Evolutionary conservation across 2,888 invertebrate genomes (phyloP), one percentile per base, ranked within the genome.

Genomic region (Margaritifera margaritifera): DNA sequence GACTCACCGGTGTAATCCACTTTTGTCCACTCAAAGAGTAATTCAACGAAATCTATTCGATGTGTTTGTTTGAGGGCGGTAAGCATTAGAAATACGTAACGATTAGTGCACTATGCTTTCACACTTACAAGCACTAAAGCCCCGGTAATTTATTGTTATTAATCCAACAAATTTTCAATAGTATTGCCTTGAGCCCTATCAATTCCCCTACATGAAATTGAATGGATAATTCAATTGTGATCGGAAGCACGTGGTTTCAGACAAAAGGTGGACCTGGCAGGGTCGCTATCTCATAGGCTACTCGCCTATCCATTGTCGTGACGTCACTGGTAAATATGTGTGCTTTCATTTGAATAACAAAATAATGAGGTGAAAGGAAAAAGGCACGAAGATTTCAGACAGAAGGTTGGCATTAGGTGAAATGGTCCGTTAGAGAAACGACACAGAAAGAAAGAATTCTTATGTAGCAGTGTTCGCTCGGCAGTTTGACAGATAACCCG

Each of bases 321-420:
- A 69, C 69, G 69, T 69, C 69, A 69, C 62, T 42, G n/a, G 42
- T 42, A 42, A 59, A 56, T 61, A 65, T 64, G 65, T 69, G 65
- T 69, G 69, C 69, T 64, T 69, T 64, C 65, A 65, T 69, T 69
- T 69, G 64, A 69, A 69, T 69, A 69, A 68, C 64, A 69, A 69
- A 69, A 69, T 69, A 69, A 69, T 53, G 68, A 64, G 68, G 68
- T 64, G 68, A 53, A 59, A 53, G 50, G 27, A 55, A 31, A n/a
- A 27, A 42, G 63, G 54, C 63, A 53, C 18, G 54, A 55, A 54
- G 27, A 20, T 50, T 63, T 55, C 54, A 52, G 63, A 22, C 63
- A 56, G 31, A 54, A 54, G 19, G 54, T 63, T 24, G 25, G 20
- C 54, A 54, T 55, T 56, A 63, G 8, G 63, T 54, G 55, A 31